These are phyloP conservation scores for Apodemus agrarius DNA, from an alignment of 2,797 vertebrate genomes.

Conservation along the genomic window DNA sequence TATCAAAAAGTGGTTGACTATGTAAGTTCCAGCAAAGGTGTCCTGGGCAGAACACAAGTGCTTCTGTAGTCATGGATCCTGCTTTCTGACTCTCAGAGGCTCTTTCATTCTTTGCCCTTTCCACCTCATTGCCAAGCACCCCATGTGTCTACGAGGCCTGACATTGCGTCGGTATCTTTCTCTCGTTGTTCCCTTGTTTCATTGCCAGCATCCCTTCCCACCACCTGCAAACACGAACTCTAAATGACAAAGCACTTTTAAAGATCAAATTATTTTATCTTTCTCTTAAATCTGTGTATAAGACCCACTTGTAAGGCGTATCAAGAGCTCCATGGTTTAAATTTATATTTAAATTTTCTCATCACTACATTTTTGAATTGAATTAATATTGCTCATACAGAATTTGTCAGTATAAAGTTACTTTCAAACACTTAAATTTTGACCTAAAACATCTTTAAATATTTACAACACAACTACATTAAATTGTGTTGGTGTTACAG, in stretches of 20 bases:
- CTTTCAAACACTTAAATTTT: conserved; percentile 7
- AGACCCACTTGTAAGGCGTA: not conserved
- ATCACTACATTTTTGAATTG: not conserved
- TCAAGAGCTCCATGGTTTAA: not conserved
- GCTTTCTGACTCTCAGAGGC: not conserved
- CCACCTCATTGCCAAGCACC: conserved; percentile 54
- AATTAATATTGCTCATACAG: not conserved
- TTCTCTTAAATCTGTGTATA: not conserved
- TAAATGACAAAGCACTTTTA: not conserved
- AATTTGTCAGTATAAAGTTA: not conserved
- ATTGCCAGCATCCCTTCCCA: not conserved
- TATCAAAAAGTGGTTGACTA: not conserved
- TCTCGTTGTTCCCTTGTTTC: not conserved
- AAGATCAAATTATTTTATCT: not conserved
- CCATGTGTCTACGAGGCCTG: not conserved
- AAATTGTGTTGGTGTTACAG: not conserved
- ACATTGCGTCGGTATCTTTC: not conserved
- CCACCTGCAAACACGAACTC: not conserved
- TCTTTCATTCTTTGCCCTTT: conserved; percentile 59
- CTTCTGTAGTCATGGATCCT: not conserved
- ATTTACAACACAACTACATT: not conserved
- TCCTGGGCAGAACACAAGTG: not conserved
- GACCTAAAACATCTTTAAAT: not conserved
- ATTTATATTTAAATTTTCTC: not conserved
- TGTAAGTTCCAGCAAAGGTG: not conserved